Evolutionary conservation across 1,140 invertebrate genomes (phyloP), one percentile per base, ranked within the genome.

Genomic region (Drosophila suzukii): DNA sequence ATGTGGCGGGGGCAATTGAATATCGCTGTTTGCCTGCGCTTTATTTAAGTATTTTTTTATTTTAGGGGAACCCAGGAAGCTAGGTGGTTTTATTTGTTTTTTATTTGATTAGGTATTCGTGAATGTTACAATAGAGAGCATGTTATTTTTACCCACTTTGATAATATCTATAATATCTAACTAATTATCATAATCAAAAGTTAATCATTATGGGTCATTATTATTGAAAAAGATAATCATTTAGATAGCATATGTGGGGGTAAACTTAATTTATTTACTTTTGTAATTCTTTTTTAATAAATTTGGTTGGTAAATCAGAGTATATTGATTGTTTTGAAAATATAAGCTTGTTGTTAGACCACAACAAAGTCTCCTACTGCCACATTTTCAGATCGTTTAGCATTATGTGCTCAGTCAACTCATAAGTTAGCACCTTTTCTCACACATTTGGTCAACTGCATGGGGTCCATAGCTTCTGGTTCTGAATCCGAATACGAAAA

Each of bases 371-470:
- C 38, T 15, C 32, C 3, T 7, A 0, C 38, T n/a, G 11, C 17
- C 17, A 10, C n/a, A 20, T 34, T 17, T 47, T 53, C 20, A 15
- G 24, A 71, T 58, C 36, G 44, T 56, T 71, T 58, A 43, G 51
- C 65, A 36, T 41, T 66, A 50, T 36, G 32, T 57, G 20, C 15
- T 13, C 43, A 41, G 39, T 34, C 13, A 11, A 30, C 50, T 49
- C 30, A 71, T 71, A 71, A 50, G 15, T 71, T 71, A 71, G 53
- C 67, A 71, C 67, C 65, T 70, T 57, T 3, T 36, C 38, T 49
- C 70, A 49, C 68, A 73, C 70, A 36, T 71, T 39, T 49, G 50
- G 36, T n/a, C 70, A 72, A 72, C 38, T 71, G 47, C 70, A 60
- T 53, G 54, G 54, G 17, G 66, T 34, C 15, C 11, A 8, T 13